Evolutionary conservation across 2,797 vertebrate genomes (phyloP).

Genomic region (Acanthurus leucopareius): DNA sequence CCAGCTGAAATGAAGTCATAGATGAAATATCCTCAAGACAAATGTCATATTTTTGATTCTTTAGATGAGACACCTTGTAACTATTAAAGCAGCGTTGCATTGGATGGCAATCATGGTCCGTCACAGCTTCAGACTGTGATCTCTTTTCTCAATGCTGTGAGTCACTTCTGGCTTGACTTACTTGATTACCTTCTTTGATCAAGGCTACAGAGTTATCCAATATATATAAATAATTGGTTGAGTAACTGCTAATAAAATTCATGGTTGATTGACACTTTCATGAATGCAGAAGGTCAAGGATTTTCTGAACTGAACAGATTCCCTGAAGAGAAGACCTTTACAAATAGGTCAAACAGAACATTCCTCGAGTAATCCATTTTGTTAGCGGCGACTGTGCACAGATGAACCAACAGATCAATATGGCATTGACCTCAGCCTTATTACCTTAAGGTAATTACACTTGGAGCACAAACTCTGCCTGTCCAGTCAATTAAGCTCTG

Average conservation of each 20-base stretch:
- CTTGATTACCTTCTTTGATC: not conserved
- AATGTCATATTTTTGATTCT: not conserved
- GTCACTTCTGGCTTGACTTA: not conserved
- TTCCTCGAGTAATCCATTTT: constrained; percentile 62
- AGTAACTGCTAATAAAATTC: not conserved
- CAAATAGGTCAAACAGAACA: constrained; percentile 60
- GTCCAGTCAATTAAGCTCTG: constrained; percentile 36
- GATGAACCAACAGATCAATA: constrained; percentile 66
- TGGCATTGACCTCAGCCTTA: constrained; percentile 41
- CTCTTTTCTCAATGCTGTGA: not conserved
- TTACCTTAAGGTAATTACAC: constrained; percentile 59
- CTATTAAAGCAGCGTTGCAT: not conserved
- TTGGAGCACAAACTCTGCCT: constrained; percentile 42
- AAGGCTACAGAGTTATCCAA: not conserved
- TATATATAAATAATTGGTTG: constrained; percentile 23
- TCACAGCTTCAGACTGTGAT: not conserved
- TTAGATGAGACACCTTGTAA: not conserved
- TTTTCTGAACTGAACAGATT: constrained; percentile 40
- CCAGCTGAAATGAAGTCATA: constrained; percentile 12
- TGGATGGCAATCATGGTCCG: not conserved
- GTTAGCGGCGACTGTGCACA: constrained; percentile 45
- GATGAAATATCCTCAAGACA: not conserved
- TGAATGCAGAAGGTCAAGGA: constrained; percentile 40
- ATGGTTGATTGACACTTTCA: constrained; percentile 33
- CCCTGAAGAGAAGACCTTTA: constrained; percentile 37